These are phyloP conservation scores for Podarcis muralis DNA, from an alignment of 2,113 vertebrate species.

Conservation along the genomic window DNA sequence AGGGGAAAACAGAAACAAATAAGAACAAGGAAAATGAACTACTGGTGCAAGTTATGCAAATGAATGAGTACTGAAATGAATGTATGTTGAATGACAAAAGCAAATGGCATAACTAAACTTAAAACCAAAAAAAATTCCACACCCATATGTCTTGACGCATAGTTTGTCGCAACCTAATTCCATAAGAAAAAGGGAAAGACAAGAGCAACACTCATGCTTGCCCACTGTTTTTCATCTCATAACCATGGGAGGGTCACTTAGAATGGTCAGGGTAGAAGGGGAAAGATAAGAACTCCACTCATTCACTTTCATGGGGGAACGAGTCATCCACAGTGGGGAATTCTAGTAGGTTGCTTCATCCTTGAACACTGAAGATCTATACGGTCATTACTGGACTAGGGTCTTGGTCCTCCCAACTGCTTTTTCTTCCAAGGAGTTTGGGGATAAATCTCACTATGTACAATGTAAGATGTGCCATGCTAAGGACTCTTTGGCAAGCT, in stretches of 20 bases:
- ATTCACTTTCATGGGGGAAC: neutral
- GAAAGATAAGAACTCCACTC: neutral
- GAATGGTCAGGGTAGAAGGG: neutral
- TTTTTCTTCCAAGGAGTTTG: neutral
- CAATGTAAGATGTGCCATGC: rapidly evolving
- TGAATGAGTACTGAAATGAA: neutral
- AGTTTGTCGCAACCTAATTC: neutral
- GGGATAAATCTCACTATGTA: neutral
- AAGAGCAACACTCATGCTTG: neutral
- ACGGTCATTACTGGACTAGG: neutral
- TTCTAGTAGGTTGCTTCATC: neutral
- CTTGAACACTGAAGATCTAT: neutral
- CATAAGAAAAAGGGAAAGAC: neutral
- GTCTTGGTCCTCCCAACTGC: neutral
- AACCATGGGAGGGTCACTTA: neutral
- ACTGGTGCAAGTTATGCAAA: neutral
- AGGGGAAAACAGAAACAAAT: no score
- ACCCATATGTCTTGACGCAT: neutral
- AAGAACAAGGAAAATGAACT: neutral
- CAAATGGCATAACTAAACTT: neutral
- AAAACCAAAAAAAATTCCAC: neutral
- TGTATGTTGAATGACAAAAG: no score
- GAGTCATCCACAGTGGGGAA: neutral
- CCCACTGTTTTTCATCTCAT: neutral
- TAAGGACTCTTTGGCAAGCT: constrained; percentile 33